phyloP scores from a whole-genome alignment of 2,888 invertebrate genomes.

The Eupithecia pulchellata region DNA sequence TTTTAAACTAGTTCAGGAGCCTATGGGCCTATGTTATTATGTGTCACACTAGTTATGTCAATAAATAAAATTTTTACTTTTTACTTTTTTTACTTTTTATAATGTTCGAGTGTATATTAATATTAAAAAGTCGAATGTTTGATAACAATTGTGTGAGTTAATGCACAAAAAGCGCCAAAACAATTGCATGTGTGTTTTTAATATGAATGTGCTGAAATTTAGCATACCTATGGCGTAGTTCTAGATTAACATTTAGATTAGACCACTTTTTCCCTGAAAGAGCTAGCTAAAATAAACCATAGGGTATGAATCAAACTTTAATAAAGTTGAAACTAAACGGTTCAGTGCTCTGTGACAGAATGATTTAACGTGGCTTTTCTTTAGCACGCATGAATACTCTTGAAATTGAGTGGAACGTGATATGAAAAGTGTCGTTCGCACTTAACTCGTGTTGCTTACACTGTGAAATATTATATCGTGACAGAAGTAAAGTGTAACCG shows the following conservation, averaged over 20 bases:
- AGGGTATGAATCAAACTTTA: constrained; percentile 57
- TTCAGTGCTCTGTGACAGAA: constrained; percentile 60
- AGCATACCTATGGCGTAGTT: neutral
- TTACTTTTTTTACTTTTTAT: too few relatives aligned
- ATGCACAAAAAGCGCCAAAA: neutral
- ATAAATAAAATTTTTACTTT: too few relatives aligned
- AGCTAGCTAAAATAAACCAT: constrained; percentile 43
- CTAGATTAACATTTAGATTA: neutral
- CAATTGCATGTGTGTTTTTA: too few relatives aligned
- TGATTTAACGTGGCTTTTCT: constrained; percentile 69
- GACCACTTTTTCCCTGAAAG: neutral
- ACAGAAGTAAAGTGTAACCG: constrained; percentile 27
- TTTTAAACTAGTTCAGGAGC: too few relatives aligned
- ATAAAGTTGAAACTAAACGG: constrained; percentile 68
- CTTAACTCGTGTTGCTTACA: constrained; percentile 30
- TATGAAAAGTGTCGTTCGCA: constrained; percentile 54
- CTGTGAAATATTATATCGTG: constrained; percentile 12
- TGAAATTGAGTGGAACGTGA: constrained; percentile 57
- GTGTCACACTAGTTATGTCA: too few relatives aligned
- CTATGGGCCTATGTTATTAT: too few relatives aligned
- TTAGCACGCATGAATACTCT: constrained; percentile 55
- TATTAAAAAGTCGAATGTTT: neutral
- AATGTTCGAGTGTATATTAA: too few relatives aligned
- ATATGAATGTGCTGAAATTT: neutral
- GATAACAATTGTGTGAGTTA: neutral